Conservation (phyloP, 2,797 vertebrate species). For the Melanotaenia trifasciata region DNA sequence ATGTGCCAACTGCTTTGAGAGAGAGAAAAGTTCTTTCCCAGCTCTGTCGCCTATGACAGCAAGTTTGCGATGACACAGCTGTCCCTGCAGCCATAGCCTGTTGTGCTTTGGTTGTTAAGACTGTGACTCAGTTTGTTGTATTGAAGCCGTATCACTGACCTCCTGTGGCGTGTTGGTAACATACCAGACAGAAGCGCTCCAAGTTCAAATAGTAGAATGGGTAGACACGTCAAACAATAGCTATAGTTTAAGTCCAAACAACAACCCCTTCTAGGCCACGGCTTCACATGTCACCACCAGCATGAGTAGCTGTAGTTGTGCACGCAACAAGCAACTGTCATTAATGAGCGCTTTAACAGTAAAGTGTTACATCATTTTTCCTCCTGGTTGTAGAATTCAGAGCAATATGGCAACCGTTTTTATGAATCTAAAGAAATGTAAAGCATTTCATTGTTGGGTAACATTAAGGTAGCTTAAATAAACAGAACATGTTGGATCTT, state of each 20-base stretch:
- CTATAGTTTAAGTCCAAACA: background rate
- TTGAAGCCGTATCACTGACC: constrained; percentile 4
- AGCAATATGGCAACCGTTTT: background rate
- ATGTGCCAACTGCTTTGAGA: background rate
- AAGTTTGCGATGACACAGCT: constrained; percentile 7
- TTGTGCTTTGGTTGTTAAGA: background rate
- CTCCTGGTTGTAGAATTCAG: background rate
- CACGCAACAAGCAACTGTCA: constrained; percentile 1
- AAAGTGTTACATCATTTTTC: background rate
- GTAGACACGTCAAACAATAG: background rate
- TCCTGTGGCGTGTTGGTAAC: background rate
- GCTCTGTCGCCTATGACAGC: background rate
- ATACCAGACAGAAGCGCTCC: background rate
- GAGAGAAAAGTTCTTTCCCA: background rate
- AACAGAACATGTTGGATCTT: background rate
- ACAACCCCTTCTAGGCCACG: background rate
- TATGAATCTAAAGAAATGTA: background rate
- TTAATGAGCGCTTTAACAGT: background rate
- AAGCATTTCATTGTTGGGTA: background rate
- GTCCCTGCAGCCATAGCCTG: background rate
- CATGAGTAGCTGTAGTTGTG: constrained; percentile 1
- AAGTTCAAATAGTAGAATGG: background rate
- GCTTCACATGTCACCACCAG: background rate
- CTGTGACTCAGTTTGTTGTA: background rate
- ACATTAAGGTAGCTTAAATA: background rate